Evolutionary conservation across 2,888 invertebrate species (phyloP), one percentile per base, ranked within the genome.

Genomic region (Thecocarcelia acutangulata): DNA sequence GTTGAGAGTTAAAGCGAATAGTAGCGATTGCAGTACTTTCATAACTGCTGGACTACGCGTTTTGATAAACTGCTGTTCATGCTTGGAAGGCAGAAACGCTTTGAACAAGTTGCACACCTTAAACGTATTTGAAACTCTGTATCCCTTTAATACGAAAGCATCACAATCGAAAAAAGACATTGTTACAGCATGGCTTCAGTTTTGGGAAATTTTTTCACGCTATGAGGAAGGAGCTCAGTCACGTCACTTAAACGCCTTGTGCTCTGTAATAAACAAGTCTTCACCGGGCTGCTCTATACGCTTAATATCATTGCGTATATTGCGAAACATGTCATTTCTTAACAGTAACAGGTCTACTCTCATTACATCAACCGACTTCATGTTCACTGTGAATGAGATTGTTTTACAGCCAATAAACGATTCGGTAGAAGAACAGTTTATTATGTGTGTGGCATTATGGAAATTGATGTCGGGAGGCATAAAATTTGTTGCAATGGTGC

Each of bases 271-370:
- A 11, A 85, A 85, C 11, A 87, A 87, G 19, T 84, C 84, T 5
- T 46, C 82, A 4, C 83, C 85, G 0, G 61, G 84, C 0, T 70
- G 75, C 33, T 48, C 40, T 1, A 81, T 86, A 3, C 87, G 90
- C 0, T 21, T 86, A 19, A 79, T 87, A 4, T 86, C 88, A 42
- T 79, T 91, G 11, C 86, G 86, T 8, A 88, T 91, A 46, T 75
- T 90, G 15, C 87, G 90, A 28, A 91, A 91, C 85, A 89, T 91
- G 89, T 84, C 89, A 76, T 91, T 91, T 82, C 68, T 84, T n/a
- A 85, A 79, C 11, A 78, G 59, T 54, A 91, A 91, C 75, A 87
- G 90, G 6, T 79, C 86, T 3, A 85, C 86, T 6, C 81, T 91
- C 19, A 85, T 89, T 3, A 84, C 86, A 2, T 87, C 85, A 2